Evolutionary conservation across 1,140 invertebrate species (phyloP), one percentile per base, ranked within the genome.

Genomic region (Scaptomyza montana): DNA sequence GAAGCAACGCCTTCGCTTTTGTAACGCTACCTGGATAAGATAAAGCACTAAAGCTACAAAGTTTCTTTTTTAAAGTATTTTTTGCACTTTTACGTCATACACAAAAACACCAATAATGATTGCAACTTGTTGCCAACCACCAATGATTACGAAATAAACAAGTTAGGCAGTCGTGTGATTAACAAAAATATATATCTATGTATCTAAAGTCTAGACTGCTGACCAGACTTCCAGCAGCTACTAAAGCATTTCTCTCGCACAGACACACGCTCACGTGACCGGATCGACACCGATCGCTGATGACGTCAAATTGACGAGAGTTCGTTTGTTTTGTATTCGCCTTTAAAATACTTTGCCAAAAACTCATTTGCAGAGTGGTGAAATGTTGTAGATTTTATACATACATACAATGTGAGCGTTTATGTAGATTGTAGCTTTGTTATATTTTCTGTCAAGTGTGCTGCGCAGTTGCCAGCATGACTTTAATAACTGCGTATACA

Each of bases 301-400:
- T 87, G 81, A 87, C 81, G 81, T 87, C 82, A 87, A 81, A 74
- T 63, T 75, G 64, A 50, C 62, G 62, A 46, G 19, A 50, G 41
- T 47, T 51, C 39, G 55, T 46, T 64, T 1, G 19, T 1, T 41
- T 25, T 39, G 21, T 16, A 25, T 64, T 65, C 67, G 64, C 56
- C 28, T 70, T 77, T 69, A 74, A 78, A 63, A 80, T 62, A 65
- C 45, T 36, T 66, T 47, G 81, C 82, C 70, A 86, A 82, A 73
- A 73, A 75, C 19, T 71, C 56, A 62, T 73, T 57, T 76, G 66
- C 59, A 64, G 69, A 54, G 49, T 87, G 84, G 84, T 87, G 53
- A 87, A 86, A 86, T 87, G 63, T 33, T 25, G 9, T 51, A 57
- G 9, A 66, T 30, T 49, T 7, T 50, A 53, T 10, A 41, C n/a